These are phyloP conservation scores for Sinocyclocheilus maitianheensis DNA, from an alignment of 2,113 vertebrate genomes.

Conservation along the genomic window DNA sequence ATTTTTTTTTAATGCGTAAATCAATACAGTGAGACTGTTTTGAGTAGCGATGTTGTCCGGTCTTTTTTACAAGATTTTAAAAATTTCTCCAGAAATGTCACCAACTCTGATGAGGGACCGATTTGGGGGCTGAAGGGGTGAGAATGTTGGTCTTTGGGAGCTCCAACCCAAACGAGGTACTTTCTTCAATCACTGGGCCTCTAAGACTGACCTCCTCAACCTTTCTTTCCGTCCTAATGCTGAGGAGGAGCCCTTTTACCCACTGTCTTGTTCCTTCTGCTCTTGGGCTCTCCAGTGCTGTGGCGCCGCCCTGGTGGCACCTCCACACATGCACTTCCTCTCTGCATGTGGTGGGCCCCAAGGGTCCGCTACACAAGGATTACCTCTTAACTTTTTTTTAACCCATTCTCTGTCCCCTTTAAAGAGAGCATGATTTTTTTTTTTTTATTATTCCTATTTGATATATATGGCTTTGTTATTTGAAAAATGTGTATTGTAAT, in stretches of 20 bases:
- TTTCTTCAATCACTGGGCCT: slow-evolving; percentile 69
- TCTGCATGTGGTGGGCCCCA: slow-evolving; percentile 60
- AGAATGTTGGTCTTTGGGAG: slow-evolving; percentile 57
- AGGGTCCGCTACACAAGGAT: slow-evolving; percentile 65
- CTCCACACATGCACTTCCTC: slow-evolving; percentile 64
- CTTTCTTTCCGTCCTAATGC: background rate
- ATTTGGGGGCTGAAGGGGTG: slow-evolving; percentile 32
- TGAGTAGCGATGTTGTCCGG: slow-evolving; percentile 75
- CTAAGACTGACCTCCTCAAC: slow-evolving; percentile 56
- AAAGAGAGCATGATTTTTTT: slow-evolving; percentile 73
- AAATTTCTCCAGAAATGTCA: slow-evolving; percentile 67
- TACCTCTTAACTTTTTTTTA: slow-evolving; percentile 74
- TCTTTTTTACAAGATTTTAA: slow-evolving; percentile 70
- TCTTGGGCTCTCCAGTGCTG: slow-evolving; percentile 5
- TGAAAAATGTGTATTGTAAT: slow-evolving; percentile 76
- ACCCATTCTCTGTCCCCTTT: slow-evolving; percentile 67
- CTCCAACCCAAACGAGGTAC: slow-evolving; percentile 81
- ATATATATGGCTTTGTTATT: slow-evolving; percentile 78
- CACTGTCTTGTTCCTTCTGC: background rate
- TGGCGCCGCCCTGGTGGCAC: slow-evolving; percentile 59
- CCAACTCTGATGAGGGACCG: slow-evolving; percentile 64
- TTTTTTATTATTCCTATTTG: slow-evolving; percentile 73
- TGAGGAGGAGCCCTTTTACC: background rate
- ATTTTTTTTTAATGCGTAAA: slow-evolving; percentile 67
- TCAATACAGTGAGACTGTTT: slow-evolving; percentile 72